Conservation (phyloP, 2,888 invertebrate genomes). For the Caenorhabditis sp. region DNA sequence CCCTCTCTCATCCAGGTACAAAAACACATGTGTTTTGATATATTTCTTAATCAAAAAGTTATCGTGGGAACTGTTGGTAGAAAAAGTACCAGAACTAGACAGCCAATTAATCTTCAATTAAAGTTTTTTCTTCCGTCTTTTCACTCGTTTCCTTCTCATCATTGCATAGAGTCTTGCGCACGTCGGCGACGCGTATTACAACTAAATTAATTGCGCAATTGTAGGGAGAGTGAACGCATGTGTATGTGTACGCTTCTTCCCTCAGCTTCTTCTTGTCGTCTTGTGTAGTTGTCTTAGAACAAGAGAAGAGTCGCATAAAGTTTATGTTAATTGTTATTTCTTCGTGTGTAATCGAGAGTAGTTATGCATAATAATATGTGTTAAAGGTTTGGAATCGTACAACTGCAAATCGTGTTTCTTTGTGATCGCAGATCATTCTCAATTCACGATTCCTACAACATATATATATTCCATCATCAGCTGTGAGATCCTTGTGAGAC, state of each 20-base stretch:
- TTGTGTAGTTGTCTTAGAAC: slow-evolving; percentile 3
- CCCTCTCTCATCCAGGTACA: neutral
- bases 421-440: neutral
- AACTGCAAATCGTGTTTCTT: slow-evolving; percentile 34
- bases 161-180: slow-evolving; percentile 46
- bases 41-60: slow-evolving; percentile 12
- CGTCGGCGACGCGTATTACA: slow-evolving; percentile 54
- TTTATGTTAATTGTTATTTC: slow-evolving; percentile 29
- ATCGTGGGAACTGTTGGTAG: neutral
- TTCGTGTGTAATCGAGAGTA: slow-evolving; percentile 50
- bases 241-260: slow-evolving; percentile 38
- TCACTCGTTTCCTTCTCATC: slow-evolving; percentile 48
- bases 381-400: slow-evolving; percentile 19
- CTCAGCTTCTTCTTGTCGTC: slow-evolving; percentile 32
- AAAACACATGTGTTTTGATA: slow-evolving; percentile 20
- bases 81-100: slow-evolving; percentile 42
- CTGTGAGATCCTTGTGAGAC: no score
- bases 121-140: slow-evolving; percentile 29
- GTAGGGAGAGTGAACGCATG: slow-evolving; percentile 49
- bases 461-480: no score
- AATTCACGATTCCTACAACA: no score
- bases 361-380: slow-evolving; percentile 46
- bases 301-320: slow-evolving; percentile 31
- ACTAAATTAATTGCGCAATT: slow-evolving; percentile 65
- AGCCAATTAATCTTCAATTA: slow-evolving; percentile 53